Conservation (phyloP, 2,113 vertebrate genomes). For the Laterallus jamaicensis region DNA sequence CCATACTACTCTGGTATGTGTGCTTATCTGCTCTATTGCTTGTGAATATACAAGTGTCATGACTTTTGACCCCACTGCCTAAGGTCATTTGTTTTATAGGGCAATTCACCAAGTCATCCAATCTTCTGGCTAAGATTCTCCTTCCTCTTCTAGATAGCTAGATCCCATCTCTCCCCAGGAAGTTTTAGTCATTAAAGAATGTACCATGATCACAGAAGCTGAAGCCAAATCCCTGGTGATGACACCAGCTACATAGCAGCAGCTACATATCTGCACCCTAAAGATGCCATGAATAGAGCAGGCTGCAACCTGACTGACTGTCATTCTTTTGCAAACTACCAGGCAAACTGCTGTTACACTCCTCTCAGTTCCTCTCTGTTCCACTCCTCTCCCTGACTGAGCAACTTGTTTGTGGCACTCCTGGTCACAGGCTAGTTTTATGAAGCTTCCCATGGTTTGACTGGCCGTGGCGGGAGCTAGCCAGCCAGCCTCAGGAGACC, state of each 20-base stretch:
- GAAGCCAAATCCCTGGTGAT: background rate
- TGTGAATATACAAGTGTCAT: background rate
- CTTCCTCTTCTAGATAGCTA: background rate
- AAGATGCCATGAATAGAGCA: background rate
- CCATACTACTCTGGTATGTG: background rate
- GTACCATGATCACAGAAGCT: background rate
- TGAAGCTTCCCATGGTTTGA: background rate
- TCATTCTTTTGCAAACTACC: background rate
- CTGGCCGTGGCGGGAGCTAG: accelerated
- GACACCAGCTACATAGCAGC: background rate
- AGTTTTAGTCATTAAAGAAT: background rate
- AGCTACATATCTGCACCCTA: background rate
- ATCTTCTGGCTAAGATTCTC: background rate
- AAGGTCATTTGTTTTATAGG: background rate
- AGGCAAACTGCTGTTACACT: accelerated
- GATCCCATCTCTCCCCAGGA: background rate
- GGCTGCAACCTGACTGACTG: background rate
- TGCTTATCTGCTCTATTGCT: background rate
- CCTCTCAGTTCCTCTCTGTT: background rate
- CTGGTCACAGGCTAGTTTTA: background rate
- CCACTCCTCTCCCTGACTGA: background rate
- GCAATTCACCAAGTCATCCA: background rate
- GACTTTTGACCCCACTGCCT: background rate
- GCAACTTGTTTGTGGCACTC: background rate
- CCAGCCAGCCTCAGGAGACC: background rate